Base-by-base conservation (phyloP, 2,888 invertebrate genomes). In the Dasypolia templi region DNA sequence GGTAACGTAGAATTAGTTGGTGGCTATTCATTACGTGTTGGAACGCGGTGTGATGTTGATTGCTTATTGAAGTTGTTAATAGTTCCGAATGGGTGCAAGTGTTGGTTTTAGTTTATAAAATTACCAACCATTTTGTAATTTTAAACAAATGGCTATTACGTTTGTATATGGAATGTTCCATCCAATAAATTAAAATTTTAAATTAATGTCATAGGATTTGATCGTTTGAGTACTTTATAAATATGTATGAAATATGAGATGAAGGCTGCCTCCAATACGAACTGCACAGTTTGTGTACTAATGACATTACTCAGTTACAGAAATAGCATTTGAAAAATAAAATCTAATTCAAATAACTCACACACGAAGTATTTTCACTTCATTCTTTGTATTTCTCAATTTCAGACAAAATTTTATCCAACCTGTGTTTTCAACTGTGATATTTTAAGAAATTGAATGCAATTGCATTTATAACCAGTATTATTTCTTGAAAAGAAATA, bases 1-100 rank as follows among this genome's bases (percentile, higher is more conserved):
- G 87, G 89, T 90, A 92, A 90, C 90, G 89, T 92, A 88, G 92
- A 92, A 94, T 93, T 94, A 93, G 91, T 92, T 91, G 86, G 89
- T 87, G 85, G 90, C 90, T 91, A 93, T 93, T 93, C 92, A 93
- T 93, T 92, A 92, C 89, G 88, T 89, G 90, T 84, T 76, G 90
- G 89, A 89, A 90, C 89, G 90, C 87, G 90, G 91, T 91, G 91
- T 89, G 89, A 89, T 91, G 92, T 93, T 93, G 93, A 93, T 93
- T 93, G 92, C 92, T 92, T 92, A 91, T 91, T 91, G 90, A 93
- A 92, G 88, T 91, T 90, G 89, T 91, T 92, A 90, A 92, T 89
- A 92, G 91, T 92, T 91, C 86, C 77, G 87, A 89, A 89, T 89
- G 83, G 87, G 84, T 87, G 85, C 85, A 85, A 75, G 76, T 61